A percentile compares a stretch with the other conserved stretches of the same genome.
Evolutionary conservation across 2,797 vertebrate genomes (phyloP).

Genomic region (Zenarchopterus dispar): DNA sequence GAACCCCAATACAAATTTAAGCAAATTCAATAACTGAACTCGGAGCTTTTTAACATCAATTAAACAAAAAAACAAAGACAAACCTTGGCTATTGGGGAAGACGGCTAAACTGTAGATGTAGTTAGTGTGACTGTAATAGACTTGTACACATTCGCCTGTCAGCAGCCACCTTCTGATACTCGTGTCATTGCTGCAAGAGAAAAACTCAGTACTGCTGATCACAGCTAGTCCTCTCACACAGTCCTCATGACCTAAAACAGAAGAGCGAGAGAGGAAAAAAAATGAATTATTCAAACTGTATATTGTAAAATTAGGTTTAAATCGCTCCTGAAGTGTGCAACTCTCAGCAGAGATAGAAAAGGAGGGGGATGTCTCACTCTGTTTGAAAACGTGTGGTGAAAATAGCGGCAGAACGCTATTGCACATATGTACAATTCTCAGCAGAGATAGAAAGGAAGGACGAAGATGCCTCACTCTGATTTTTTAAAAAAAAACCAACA

Average conservation of each 20-base stretch:
- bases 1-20: neutral
- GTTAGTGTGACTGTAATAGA: conserved; percentile 96
- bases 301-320: no score
- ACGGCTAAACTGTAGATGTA: conserved; percentile 95
- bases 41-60: neutral
- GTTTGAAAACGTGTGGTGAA: no score
- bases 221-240: conserved; percentile 95
- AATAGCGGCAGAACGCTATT: no score
- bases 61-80: conserved; percentile 29
- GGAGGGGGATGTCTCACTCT: no score
- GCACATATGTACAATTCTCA: no score
- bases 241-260: conserved; percentile 90
- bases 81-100: conserved; percentile 92
- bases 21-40: neutral
- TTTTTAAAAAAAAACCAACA: no score
- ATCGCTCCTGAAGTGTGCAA: no score
- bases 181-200: conserved; percentile 96
- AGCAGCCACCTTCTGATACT: conserved; percentile 94
- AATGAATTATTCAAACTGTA: no score
- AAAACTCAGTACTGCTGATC: conserved; percentile 91
- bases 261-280: conserved; percentile 2
- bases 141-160: conserved; percentile 91
- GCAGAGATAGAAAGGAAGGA: no score
- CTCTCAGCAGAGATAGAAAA: no score
- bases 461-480: no score